phyloP scores from a whole-genome alignment of 2,797 vertebrate genomes.

The Synanceia verrucosa region DNA sequence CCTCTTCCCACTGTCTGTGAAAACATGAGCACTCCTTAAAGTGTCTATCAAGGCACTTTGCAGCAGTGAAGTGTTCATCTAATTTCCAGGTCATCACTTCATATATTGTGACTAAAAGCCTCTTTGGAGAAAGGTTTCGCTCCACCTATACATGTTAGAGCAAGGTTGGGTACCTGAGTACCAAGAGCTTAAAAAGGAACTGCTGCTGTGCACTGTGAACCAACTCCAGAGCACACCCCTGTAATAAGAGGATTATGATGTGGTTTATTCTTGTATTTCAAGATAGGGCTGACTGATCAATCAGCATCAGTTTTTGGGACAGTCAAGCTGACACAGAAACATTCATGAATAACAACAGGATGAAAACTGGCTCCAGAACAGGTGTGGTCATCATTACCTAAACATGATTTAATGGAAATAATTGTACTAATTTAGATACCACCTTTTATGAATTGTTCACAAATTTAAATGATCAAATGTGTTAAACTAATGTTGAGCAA shows the following conservation, averaged over 20 bases:
- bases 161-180: background rate
- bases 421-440: background rate
- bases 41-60: background rate
- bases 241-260: background rate
- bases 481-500: background rate
- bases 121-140: background rate
- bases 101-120: background rate
- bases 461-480: background rate
- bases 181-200: background rate
- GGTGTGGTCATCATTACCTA: background rate
- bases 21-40: background rate
- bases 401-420: background rate
- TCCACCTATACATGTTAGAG: background rate
- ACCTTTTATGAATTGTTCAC: background rate
- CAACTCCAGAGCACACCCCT: background rate
- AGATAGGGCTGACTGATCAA: background rate
- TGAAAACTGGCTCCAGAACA: background rate
- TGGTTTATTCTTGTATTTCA: constrained; percentile 4
- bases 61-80: background rate
- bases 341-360: background rate
- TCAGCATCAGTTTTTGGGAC: background rate
- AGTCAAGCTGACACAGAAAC: background rate
- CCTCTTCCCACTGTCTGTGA: background rate
- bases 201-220: background rate
- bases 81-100: background rate